phyloP scores from a whole-genome alignment of 2,113 vertebrate species.

The Cyprinodon brontotheroides region DNA sequence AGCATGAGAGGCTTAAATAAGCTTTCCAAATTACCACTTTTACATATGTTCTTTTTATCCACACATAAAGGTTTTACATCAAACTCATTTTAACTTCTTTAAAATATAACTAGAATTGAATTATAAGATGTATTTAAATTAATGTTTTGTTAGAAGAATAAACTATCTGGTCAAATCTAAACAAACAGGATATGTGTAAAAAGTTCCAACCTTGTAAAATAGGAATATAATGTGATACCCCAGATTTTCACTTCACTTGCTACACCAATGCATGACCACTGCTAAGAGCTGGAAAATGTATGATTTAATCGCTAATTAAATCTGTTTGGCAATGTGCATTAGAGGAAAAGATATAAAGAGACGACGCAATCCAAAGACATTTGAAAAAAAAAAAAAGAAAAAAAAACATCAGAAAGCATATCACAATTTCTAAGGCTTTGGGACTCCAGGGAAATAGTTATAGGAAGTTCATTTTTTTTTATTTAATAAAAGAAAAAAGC shows the following conservation, averaged over 20 bases:
- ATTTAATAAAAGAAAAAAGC: too few relatives aligned
- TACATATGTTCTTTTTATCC: neutral
- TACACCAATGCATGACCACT: neutral
- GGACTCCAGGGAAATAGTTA: too few relatives aligned
- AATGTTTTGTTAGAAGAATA: neutral
- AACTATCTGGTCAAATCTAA: too few relatives aligned
- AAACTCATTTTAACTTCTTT: neutral
- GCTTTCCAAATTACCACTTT: neutral
- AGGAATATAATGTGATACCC: neutral
- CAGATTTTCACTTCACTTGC: neutral
- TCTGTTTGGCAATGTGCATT: neutral
- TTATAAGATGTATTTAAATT: neutral
- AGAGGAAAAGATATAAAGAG: neutral
- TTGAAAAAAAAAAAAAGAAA: too few relatives aligned
- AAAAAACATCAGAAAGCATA: too few relatives aligned
- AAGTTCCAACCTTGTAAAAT: neutral
- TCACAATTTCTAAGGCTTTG: too few relatives aligned
- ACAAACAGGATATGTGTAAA: too few relatives aligned
- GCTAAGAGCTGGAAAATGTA: too few relatives aligned
- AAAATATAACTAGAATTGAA: neutral
- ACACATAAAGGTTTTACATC: neutral
- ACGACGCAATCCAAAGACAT: too few relatives aligned
- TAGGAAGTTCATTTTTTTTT: too few relatives aligned
- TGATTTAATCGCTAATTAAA: neutral
- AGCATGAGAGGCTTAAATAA: neutral